A percentile compares a stretch with the other conserved stretches of the same genome.
These are phyloP conservation scores for Dryas iulia DNA, from an alignment of 1,140 invertebrate species.

Conservation along the genomic window DNA sequence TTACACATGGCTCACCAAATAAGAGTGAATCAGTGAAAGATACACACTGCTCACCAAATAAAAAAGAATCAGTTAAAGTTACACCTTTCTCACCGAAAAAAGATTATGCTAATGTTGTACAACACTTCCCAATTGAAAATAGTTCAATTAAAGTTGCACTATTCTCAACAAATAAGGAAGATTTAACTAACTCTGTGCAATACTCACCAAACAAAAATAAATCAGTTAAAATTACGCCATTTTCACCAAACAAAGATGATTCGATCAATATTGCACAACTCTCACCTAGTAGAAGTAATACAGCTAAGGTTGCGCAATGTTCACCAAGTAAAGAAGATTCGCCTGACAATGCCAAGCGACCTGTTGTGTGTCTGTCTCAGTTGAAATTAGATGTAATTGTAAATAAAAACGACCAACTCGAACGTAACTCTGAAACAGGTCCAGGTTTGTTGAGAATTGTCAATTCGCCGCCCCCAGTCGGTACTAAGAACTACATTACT, in stretches of 20 bases:
- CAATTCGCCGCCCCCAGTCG: neutral
- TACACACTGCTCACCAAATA: neutral
- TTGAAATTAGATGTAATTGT: neutral
- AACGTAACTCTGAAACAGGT: neutral
- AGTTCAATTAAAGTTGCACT: neutral
- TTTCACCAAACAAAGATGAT: neutral
- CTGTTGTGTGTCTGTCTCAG: conserved; percentile 10
- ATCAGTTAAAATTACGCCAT: neutral
- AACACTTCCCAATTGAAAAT: neutral
- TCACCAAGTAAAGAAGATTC: neutral
- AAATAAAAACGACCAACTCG: neutral
- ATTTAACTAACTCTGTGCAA: neutral
- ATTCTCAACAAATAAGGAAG: neutral
- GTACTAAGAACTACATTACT: conserved; percentile 11
- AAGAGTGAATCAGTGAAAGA: neutral
- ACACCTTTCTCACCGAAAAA: neutral
- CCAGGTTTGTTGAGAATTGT: neutral
- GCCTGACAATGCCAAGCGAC: neutral
- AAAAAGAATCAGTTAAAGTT: neutral
- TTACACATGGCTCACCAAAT: neutral
- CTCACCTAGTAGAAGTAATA: neutral
- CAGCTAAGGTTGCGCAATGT: neutral
- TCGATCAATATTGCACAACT: neutral
- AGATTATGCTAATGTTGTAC: neutral
- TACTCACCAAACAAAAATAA: neutral